Evolutionary conservation across 2,888 invertebrate genomes (phyloP).

Genomic region (Pandemis heparana): DNA sequence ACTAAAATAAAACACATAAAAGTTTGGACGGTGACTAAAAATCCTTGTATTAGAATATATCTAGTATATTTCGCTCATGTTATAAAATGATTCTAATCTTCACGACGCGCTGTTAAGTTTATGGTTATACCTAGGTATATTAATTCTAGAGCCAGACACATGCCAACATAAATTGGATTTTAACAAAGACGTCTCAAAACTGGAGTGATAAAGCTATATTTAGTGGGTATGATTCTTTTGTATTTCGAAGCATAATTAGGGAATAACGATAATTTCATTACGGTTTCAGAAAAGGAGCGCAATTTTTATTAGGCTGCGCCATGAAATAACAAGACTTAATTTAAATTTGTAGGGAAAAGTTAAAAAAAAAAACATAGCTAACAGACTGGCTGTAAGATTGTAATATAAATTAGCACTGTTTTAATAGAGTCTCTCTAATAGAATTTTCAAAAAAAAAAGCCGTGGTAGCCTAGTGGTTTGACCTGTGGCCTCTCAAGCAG

Average conservation of each 20-base stretch:
- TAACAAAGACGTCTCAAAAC: not conserved
- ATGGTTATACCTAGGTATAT: not conserved
- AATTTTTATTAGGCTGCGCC: not conserved
- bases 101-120: not conserved
- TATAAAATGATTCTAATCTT: not conserved
- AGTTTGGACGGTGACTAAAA: too few relatives aligned
- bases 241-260: not conserved
- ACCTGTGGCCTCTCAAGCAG: too few relatives aligned
- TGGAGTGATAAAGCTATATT: not conserved
- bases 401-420: not conserved
- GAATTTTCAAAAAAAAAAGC: too few relatives aligned
- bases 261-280: not conserved
- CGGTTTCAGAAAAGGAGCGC: constrained; percentile 1
- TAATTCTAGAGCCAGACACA: not conserved
- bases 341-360: not conserved
- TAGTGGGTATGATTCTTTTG: not conserved
- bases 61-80: not conserved
- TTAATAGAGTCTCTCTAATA: not conserved
- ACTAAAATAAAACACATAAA: too few relatives aligned
- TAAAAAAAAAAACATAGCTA: not conserved
- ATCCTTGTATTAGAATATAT: not conserved
- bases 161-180: not conserved
- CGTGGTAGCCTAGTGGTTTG: too few relatives aligned
- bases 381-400: not conserved
- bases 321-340: not conserved